These are phyloP conservation scores for Lucilia sericata DNA, from an alignment of 1,140 invertebrate genomes.

Conservation along the genomic window DNA sequence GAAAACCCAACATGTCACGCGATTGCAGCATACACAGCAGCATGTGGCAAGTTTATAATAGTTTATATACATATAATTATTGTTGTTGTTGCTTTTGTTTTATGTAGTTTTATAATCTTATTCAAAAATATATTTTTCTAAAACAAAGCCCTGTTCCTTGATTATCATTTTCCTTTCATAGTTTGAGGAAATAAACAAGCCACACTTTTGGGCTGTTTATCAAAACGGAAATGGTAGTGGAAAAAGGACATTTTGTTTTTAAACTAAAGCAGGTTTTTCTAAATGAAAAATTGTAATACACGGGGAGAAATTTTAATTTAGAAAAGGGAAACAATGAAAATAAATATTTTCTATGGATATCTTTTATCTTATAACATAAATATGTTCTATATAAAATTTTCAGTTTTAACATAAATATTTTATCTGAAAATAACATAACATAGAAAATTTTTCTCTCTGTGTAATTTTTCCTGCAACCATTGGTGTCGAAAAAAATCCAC, in stretches of 20 bases:
- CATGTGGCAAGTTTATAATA: slow-evolving; percentile 3
- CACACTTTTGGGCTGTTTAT: neutral
- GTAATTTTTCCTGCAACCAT: neutral
- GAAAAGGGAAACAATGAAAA: too few species aligned
- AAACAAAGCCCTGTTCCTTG: slow-evolving; percentile 9
- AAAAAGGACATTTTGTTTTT: too few species aligned
- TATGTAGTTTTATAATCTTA: slow-evolving; percentile 1
- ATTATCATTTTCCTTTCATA: neutral
- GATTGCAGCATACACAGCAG: slow-evolving; percentile 33
- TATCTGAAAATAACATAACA: neutral
- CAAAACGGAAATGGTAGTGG: too few species aligned
- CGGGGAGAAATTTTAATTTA: too few species aligned
- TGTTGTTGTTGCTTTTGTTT: too few species aligned
- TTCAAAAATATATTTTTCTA: neutral
- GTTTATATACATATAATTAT: neutral
- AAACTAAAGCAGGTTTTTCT: too few species aligned
- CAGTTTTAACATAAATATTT: too few species aligned
- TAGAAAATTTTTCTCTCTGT: slow-evolving; percentile 23
- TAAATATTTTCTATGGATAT: too few species aligned
- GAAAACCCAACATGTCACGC: slow-evolving; percentile 10
- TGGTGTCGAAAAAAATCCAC: neutral
- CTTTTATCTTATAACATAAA: too few species aligned
- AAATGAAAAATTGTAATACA: too few species aligned
- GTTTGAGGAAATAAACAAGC: neutral
- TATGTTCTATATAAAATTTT: too few species aligned